Base-by-base conservation (phyloP, 1,140 invertebrate genomes). In the Rhagoletis zephyria region DNA sequence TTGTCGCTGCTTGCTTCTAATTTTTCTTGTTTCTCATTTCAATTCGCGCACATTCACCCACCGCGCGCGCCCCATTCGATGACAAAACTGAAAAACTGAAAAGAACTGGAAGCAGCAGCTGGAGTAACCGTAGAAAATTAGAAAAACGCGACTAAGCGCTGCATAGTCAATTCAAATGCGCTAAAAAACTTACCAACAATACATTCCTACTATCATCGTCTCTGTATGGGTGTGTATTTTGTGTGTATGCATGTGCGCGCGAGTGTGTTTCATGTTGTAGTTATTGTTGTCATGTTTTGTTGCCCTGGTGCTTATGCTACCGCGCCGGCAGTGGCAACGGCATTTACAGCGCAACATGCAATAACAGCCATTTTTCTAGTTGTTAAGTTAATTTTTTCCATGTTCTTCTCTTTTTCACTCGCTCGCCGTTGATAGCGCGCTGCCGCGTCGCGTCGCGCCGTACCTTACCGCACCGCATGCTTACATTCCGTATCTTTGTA, bases 311-410 rank as follows among this genome's bases (percentile, higher is more conserved):
- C 56, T 63, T 61, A 85, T 85, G 59, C 67, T 63, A 85, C 87
- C 51, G 56, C 87, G 42, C 65, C 48, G 45, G 48, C 40, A 88
- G 85, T 63, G 85, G 45, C 81, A 70, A 16, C 87, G 86, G 67
- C 91, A 92, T 90, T 91, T 91, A 90, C 91, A 90, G 89, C 90
- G 90, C 90, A 90, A 92, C 91, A 92, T 90, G 91, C 91, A 92
- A 92, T 92, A 92, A 92, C 91, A 92, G 91, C 91, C 91, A 92
- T 92, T 92, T 92, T 92, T 92, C 91, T 92, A 92, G 91, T 92
- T 92, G 91, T 92, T 92, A 92, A 92, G 91, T 92, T 92, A 92
- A 92, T 92, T 92, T 92, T 88, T 92, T 92, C 92, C 91, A 91
- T 92, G 91, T 92, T 92, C 90, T 91, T 87, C 91, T 92, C 90